phyloP scores from a whole-genome alignment of 2,797 vertebrate species.

The Cirrhinus molitorella region DNA sequence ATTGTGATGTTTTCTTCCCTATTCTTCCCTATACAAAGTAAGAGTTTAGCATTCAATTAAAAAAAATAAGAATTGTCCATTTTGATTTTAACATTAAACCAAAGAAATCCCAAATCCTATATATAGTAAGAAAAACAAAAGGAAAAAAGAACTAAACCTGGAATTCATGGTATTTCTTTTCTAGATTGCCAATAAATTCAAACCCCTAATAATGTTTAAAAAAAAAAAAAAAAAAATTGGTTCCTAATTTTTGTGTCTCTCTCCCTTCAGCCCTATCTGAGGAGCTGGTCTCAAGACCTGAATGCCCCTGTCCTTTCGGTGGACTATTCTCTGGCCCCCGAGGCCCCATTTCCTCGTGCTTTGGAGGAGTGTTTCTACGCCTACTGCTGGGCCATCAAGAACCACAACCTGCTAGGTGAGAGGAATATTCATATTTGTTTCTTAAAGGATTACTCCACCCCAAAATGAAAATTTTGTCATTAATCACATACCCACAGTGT shows the following conservation, averaged over 20 bases:
- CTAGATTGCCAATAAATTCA: not conserved
- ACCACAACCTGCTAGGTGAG: slow-evolving; percentile 87
- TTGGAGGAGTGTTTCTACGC: slow-evolving; percentile 94
- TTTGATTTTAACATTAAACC: not conserved
- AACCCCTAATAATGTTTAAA: too few relatives aligned
- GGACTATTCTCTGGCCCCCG: slow-evolving; percentile 92
- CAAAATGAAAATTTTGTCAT: too few relatives aligned
- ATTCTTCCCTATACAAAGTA: too few relatives aligned
- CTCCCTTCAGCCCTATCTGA: slow-evolving; percentile 84
- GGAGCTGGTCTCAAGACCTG: slow-evolving; percentile 90
- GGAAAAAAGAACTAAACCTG: not conserved
- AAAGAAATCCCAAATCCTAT: too few relatives aligned
- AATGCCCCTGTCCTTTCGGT: slow-evolving; percentile 88
- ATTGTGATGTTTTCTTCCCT: too few relatives aligned
- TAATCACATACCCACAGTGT: too few relatives aligned
- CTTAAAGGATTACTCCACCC: too few relatives aligned
- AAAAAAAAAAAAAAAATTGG: too few relatives aligned
- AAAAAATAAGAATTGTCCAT: not conserved
- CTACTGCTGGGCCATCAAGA: slow-evolving; percentile 92
- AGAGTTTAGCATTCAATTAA: not conserved
- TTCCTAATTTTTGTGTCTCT: not conserved
- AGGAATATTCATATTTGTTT: too few relatives aligned
- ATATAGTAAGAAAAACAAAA: too few relatives aligned
- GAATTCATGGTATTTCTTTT: not conserved
- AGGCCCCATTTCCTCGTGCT: slow-evolving; percentile 91